Evolutionary conservation across 2,888 invertebrate genomes (phyloP).

Genomic region (Rhodophaea formosa): DNA sequence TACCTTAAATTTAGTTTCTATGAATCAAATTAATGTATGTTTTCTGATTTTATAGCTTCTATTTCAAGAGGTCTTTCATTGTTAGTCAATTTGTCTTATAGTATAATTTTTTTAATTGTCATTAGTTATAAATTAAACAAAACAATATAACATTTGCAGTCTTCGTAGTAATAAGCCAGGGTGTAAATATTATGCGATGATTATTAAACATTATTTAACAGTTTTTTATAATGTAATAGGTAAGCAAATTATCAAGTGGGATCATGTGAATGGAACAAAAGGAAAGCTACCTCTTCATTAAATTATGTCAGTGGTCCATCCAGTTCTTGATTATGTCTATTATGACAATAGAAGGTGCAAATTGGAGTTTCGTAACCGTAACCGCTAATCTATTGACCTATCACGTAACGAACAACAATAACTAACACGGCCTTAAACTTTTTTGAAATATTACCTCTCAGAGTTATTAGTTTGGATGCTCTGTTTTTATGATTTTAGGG

Average conservation of each 20-base stretch:
- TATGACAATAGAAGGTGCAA: not conserved
- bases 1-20: too few relatives aligned
- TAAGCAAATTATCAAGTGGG: not conserved
- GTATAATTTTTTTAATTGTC: too few relatives aligned
- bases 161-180: too few relatives aligned
- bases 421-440: slow-evolving; percentile 4
- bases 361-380: not conserved
- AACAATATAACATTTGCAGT: too few relatives aligned
- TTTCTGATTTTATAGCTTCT: too few relatives aligned
- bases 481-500: not conserved
- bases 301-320: not conserved
- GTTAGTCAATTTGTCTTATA: too few relatives aligned
- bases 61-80: too few relatives aligned
- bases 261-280: not conserved
- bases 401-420: slow-evolving; percentile 19
- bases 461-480: not conserved
- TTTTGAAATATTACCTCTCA: not conserved
- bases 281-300: not conserved
- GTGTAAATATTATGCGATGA: too few relatives aligned
- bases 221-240: too few relatives aligned
- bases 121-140: too few relatives aligned
- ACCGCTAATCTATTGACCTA: slow-evolving; percentile 22
- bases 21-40: too few relatives aligned
- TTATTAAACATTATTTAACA: too few relatives aligned
- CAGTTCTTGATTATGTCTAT: not conserved